Base-by-base conservation (phyloP, 1,140 invertebrate species). In the Drosophila sechellia region DNA sequence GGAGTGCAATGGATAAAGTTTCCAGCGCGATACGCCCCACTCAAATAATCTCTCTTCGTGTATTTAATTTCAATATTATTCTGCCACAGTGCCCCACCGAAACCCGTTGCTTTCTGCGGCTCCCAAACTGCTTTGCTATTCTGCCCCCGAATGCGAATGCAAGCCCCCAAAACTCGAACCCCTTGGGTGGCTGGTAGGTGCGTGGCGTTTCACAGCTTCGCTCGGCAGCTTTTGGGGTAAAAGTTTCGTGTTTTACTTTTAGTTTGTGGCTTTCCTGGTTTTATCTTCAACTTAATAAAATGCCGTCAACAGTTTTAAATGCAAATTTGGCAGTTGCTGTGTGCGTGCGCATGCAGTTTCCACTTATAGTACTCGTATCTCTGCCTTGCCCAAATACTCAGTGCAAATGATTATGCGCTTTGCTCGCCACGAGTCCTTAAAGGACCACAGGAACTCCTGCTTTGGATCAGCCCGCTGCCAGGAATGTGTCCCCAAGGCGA, bases 271-370 rank as follows among this genome's bases (percentile, higher is more conserved):
- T 89, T 87, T 89, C 76, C 85, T 84, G 84, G 84, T 87, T 90
- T 87, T 89, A 87, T 89, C 84, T 87, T 77, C 84, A 87, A 87
- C 84, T 87, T 87, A 87, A 87, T 87, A 87, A 87, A 87, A 87
- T 77, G 84, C 76, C 84, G 84, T 87, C 84, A 89, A 87, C 84
- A 87, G 84, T 87, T 87, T 89, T 87, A 87, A 87, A 87, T 87
- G 83, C 84, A 87, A 87, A 87, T 87, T 81, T 89, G 59, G 73
- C 84, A 83, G 56, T 48, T 85, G 81, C 70, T 71, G 64, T 76
- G 64, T 76, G 61, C 74, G 81, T 74, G 74, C 78, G 60, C 79
- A 71, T 57, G 40, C 40, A 27, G 31, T 37, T 15, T 17, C 15
- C 22, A 22, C 42, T 43, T 46, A 13, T 34, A 22, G 20, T 22